phyloP scores from a whole-genome alignment of 2,113 vertebrate genomes.

The Nerophis ophidion region DNA sequence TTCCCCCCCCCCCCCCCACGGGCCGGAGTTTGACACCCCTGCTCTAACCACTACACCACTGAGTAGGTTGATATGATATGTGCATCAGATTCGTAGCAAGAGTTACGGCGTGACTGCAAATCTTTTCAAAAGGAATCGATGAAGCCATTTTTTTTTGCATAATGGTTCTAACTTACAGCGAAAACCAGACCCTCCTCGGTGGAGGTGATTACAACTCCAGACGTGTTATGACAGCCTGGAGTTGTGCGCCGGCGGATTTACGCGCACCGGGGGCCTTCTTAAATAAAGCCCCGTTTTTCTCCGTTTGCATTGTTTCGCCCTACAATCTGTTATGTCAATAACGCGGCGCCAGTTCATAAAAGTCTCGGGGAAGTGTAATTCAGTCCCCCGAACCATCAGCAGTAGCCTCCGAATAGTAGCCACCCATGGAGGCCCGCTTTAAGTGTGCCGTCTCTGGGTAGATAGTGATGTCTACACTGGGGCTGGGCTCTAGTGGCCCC shows the following conservation, averaged over 20 bases:
- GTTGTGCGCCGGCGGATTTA: conserved; percentile 35
- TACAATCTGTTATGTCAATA: conserved; percentile 47
- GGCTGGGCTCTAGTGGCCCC: conserved; percentile 69
- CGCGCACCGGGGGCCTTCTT: conserved; percentile 34
- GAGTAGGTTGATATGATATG: too few relatives aligned
- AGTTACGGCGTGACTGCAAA: too few relatives aligned
- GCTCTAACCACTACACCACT: too few relatives aligned
- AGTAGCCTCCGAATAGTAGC: conserved; percentile 18
- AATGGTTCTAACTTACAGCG: too few relatives aligned
- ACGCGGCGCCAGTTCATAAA: conserved; percentile 31
- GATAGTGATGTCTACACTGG: conserved; percentile 73
- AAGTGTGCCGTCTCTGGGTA: conserved; percentile 73
- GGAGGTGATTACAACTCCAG: conserved; percentile 29
- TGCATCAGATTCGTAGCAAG: too few relatives aligned
- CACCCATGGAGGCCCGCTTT: conserved; percentile 18
- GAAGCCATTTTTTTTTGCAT: too few relatives aligned
- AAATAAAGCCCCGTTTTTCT: conserved; percentile 18
- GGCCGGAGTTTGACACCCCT: too few relatives aligned
- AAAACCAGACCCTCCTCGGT: not conserved
- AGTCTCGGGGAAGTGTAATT: conserved; percentile 48
- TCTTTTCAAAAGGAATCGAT: too few relatives aligned
- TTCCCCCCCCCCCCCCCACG: too few relatives aligned
- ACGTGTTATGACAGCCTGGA: conserved; percentile 24
- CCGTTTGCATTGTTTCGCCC: conserved; percentile 18
- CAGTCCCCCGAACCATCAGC: conserved; percentile 46